Percentiles rank a stretch among this genome's conserved stretches.
Evolutionary conservation across 2,113 vertebrate species (phyloP).

Genomic region (Pleuronectes platessa): DNA sequence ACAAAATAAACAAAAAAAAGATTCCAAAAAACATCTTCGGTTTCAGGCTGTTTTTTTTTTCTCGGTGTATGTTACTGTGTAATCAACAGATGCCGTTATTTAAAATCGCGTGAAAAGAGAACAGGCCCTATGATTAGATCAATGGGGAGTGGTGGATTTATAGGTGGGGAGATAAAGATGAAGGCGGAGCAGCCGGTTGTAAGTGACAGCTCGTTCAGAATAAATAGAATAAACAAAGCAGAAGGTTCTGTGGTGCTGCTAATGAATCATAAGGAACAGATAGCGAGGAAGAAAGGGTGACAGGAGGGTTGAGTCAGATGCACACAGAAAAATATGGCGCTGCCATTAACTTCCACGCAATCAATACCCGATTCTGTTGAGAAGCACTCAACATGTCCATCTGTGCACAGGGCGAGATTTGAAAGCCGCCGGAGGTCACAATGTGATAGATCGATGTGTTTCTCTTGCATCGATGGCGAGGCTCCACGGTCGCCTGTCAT

Average conservation of each 20-base stretch:
- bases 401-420: conserved; percentile 70
- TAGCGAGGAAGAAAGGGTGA: conserved; percentile 45
- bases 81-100: conserved; percentile 56
- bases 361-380: conserved; percentile 79
- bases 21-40: conserved; percentile 62
- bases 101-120: conserved; percentile 44
- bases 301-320: conserved; percentile 59
- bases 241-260: conserved; percentile 22
- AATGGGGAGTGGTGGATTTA: conserved; percentile 56
- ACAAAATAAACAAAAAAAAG: conserved; percentile 83
- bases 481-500: conserved; percentile 75
- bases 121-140: conserved; percentile 55
- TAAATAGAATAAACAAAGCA: conserved; percentile 60
- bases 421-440: conserved; percentile 78
- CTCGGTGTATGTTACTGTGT: conserved; percentile 30
- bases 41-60: conserved; percentile 38
- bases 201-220: conserved; percentile 53
- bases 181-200: conserved; percentile 34
- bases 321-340: conserved; percentile 76
- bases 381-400: conserved; percentile 79
- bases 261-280: conserved; percentile 68
- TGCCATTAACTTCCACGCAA: conserved; percentile 76
- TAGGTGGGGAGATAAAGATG: conserved; percentile 49
- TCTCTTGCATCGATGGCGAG: conserved; percentile 76
- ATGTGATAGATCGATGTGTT: conserved; percentile 81